These are phyloP conservation scores for Otis tarda DNA, from an alignment of 2,113 vertebrate genomes.

Conservation along the genomic window DNA sequence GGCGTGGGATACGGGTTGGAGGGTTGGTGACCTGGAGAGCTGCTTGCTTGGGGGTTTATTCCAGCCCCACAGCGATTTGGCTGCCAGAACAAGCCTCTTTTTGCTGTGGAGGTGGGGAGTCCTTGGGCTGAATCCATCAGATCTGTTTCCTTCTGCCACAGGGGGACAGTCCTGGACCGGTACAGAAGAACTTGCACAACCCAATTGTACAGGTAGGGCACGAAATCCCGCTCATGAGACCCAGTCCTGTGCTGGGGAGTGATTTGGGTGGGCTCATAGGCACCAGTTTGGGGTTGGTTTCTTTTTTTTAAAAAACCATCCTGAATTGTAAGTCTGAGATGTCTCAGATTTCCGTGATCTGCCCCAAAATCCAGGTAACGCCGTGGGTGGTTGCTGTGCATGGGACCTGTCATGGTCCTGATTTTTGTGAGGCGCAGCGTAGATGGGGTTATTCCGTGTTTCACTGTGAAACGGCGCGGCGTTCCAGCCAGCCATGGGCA, in stretches of 20 bases:
- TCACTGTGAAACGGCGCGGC: neutral
- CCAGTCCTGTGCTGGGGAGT: neutral
- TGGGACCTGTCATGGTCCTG: rapidly evolving
- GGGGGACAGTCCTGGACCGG: conserved; percentile 82
- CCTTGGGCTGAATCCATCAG: neutral
- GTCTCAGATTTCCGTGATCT: neutral
- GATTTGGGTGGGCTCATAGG: neutral
- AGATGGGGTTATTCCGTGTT: neutral
- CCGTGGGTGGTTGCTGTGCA: rapidly evolving
- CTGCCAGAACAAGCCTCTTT: neutral
- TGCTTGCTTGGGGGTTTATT: neutral
- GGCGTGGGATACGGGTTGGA: rapidly evolving
- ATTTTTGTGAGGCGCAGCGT: neutral
- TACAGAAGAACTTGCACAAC: conserved; percentile 84
- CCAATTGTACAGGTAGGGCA: conserved; percentile 80
- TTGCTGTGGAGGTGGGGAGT: neutral
- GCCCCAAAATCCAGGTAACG: neutral
- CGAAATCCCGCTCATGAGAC: neutral
- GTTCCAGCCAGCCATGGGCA: neutral
- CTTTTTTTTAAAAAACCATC: neutral
- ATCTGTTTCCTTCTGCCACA: conserved; percentile 29
- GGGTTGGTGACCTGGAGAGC: neutral
- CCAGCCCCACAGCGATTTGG: rapidly evolving
- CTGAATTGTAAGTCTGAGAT: neutral
- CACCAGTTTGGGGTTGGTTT: too few species aligned